These are phyloP conservation scores for Trichoplusia ni DNA, from an alignment of 1,140 invertebrate species.

Conservation along the genomic window DNA sequence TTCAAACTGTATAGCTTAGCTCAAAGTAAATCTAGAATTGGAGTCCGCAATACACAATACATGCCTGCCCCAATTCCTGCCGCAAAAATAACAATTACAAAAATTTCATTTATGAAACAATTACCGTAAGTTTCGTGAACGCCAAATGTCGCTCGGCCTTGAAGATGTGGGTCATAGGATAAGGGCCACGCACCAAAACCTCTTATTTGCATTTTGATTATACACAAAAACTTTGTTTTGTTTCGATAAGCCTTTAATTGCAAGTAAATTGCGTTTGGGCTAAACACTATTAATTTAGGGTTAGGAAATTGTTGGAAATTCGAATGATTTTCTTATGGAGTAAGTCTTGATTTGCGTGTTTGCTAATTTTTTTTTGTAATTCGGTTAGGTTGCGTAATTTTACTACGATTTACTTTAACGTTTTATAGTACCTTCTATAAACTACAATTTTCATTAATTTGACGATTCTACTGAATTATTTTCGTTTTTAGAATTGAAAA, in stretches of 20 bases:
- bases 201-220: conserved; percentile 77
- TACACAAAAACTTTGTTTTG: conserved; percentile 52
- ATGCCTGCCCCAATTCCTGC: conserved; percentile 10
- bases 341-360: conserved; percentile 24
- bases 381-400: background rate
- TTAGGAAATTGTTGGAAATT: conserved; percentile 50
- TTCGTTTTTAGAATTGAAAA: too few relatives aligned
- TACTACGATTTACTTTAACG: background rate
- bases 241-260: conserved; percentile 65
- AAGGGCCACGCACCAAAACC: conserved; percentile 68
- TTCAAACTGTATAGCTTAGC: too few relatives aligned
- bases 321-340: background rate
- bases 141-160: conserved; percentile 57
- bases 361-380: conserved; percentile 8
- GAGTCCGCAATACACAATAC: conserved; percentile 1
- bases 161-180: conserved; percentile 77
- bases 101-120: conserved; percentile 23
- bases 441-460: too few relatives aligned
- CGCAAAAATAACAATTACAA: conserved; percentile 14
- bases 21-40: background rate
- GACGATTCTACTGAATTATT: too few relatives aligned
- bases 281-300: conserved; percentile 44
- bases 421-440: too few relatives aligned
- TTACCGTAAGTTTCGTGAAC: conserved; percentile 26
- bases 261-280: conserved; percentile 52